Conservation (phyloP, 2,797 vertebrate genomes). For the Vireo griseus region DNA sequence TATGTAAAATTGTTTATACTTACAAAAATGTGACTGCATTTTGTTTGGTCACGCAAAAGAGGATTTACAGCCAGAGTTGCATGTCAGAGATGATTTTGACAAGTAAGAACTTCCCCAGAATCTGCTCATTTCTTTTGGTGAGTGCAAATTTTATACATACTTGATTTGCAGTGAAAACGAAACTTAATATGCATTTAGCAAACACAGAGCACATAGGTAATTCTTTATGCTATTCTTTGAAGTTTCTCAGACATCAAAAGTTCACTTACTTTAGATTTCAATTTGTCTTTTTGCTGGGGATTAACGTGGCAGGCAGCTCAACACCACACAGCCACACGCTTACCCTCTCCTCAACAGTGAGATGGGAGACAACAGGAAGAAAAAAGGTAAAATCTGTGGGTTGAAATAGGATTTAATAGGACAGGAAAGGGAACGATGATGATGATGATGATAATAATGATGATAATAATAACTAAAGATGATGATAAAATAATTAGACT, state of each 20-base stretch:
- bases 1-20: background rate
- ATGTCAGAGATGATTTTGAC: background rate
- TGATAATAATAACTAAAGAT: background rate
- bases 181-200: background rate
- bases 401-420: background rate
- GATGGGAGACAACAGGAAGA: background rate
- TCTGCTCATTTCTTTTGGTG: background rate
- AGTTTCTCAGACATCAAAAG: background rate
- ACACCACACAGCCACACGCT: rapidly evolving
- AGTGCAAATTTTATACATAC: background rate
- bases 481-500: background rate
- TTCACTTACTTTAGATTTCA: background rate
- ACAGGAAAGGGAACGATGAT: background rate
- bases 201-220: rapidly evolving
- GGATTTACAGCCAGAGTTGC: background rate
- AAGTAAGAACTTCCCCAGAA: background rate
- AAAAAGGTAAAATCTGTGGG: background rate
- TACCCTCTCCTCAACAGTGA: too few relatives aligned
- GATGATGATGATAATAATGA: background rate
- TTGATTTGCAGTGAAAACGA: background rate
- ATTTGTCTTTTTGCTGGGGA: background rate
- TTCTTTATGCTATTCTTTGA: background rate
- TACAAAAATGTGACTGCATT: background rate
- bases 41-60: background rate
- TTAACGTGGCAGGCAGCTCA: background rate